Evolutionary conservation across 2,888 invertebrate species (phyloP).

Genomic region (Catocala nupta): DNA sequence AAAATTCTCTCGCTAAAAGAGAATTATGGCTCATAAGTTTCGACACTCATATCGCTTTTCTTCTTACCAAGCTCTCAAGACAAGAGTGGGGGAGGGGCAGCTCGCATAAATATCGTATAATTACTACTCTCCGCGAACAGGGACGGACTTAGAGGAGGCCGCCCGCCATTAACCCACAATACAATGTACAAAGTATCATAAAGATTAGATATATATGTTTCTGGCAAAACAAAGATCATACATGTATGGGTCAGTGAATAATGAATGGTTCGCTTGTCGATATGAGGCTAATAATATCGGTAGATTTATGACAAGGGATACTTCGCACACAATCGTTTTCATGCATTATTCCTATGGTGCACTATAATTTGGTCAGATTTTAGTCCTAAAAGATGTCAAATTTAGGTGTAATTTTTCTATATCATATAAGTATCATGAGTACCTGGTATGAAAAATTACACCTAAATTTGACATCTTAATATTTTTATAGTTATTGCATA

Average conservation of each 20-base stretch:
- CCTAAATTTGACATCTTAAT: too few relatives aligned
- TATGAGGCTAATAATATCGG: constrained; percentile 2
- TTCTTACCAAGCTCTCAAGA: constrained; percentile 60
- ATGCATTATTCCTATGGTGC: too few relatives aligned
- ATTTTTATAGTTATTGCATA: too few relatives aligned
- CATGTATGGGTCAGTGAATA: constrained; percentile 6
- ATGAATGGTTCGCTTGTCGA: constrained; percentile 7
- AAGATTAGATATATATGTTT: constrained; percentile 17
- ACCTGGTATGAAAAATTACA: too few relatives aligned
- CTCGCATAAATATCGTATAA: constrained; percentile 77
- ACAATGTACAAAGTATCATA: constrained; percentile 18
- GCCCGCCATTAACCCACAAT: constrained; percentile 12
- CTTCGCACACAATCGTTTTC: too few relatives aligned
- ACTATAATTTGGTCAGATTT: too few relatives aligned
- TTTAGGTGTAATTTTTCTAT: too few relatives aligned
- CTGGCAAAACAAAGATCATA: constrained; percentile 8
- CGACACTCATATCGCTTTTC: constrained; percentile 65
- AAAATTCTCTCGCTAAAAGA: constrained; percentile 43
- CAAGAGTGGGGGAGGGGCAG: constrained; percentile 58
- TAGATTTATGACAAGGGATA: background rate
- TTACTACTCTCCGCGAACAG: constrained; percentile 67
- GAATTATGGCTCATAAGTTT: constrained; percentile 56
- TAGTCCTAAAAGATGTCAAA: too few relatives aligned
- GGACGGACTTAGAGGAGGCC: constrained; percentile 48
- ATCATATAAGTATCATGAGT: too few relatives aligned